phyloP scores from a whole-genome alignment of 2,113 vertebrate genomes.

The Colaptes auratus region DNA sequence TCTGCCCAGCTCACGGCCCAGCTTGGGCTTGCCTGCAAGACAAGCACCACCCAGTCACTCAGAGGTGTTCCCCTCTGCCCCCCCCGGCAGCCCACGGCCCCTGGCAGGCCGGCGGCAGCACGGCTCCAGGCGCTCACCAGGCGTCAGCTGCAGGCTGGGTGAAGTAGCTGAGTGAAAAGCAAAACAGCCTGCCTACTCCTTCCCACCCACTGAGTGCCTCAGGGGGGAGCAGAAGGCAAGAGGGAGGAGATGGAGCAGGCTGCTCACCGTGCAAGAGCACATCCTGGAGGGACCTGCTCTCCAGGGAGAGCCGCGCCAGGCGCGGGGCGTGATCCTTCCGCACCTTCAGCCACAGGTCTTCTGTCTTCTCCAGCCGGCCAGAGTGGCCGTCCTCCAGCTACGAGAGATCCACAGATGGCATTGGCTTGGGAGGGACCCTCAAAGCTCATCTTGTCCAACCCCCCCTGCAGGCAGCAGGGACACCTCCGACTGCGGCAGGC shows the following conservation, averaged over 20 bases:
- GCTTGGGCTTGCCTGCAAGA: constrained; percentile 89
- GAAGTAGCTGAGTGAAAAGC: neutral
- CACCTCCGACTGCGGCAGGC: no score
- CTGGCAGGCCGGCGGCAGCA: neutral
- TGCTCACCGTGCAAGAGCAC: constrained; percentile 89
- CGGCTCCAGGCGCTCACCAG: neutral
- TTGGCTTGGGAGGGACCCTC: no score
- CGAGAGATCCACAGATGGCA: neutral
- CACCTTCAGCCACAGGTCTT: constrained; percentile 95
- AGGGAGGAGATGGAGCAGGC: neutral
- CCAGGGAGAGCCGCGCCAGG: constrained; percentile 91
- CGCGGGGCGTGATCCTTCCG: constrained; percentile 96
- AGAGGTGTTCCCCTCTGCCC: neutral
- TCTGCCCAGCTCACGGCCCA: constrained; percentile 93
- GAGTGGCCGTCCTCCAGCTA: constrained; percentile 95
- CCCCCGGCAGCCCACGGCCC: neutral
- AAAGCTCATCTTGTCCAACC: no score
- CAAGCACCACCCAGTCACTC: neutral
- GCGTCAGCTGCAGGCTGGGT: neutral
- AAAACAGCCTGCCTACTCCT: neutral
- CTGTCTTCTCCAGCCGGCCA: constrained; percentile 94
- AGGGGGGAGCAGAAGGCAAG: neutral
- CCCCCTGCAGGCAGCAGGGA: no score
- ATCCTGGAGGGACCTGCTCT: constrained; percentile 95
- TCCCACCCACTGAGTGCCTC: neutral